These are phyloP conservation scores for Ophion slaviceki DNA, from an alignment of 2,888 invertebrate genomes.

Conservation along the genomic window DNA sequence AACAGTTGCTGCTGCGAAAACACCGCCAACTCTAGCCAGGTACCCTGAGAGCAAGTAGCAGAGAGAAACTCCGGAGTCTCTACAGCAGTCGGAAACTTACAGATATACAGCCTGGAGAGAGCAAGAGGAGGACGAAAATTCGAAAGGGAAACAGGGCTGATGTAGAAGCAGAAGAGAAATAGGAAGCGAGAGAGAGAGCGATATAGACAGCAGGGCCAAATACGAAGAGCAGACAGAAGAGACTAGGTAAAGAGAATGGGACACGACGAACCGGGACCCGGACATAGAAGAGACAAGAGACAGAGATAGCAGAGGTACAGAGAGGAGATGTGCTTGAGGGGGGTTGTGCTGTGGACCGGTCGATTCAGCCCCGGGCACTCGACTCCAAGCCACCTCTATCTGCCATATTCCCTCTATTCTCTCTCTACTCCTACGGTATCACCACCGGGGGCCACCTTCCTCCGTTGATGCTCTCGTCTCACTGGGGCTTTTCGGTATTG, in stretches of 20 bases:
- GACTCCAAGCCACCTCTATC: conserved; percentile 83
- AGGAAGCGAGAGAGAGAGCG: conserved; percentile 23
- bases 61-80: conserved; percentile 46
- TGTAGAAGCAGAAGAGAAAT: neutral
- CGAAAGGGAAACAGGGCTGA: conserved; percentile 48
- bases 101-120: conserved; percentile 26
- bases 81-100: conserved; percentile 18
- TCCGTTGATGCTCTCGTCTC: conserved; percentile 54
- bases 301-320: conserved; percentile 54
- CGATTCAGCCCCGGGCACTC: conserved; percentile 83
- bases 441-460: conserved; percentile 74
- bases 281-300: conserved; percentile 64
- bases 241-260: conserved; percentile 55
- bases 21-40: conserved; percentile 57
- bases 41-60: conserved; percentile 44
- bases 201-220: conserved; percentile 23
- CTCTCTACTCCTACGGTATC: conserved; percentile 76
- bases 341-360: conserved; percentile 79
- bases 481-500: conserved; percentile 33
- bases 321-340: conserved; percentile 68
- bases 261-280: conserved; percentile 56
- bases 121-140: conserved; percentile 34
- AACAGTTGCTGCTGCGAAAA: conserved; percentile 60
- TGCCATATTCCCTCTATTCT: conserved; percentile 80
- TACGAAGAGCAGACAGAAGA: conserved; percentile 52